Evolutionary conservation across 1,140 invertebrate species (phyloP).

Genomic region (Eriosoma lanigerum): DNA sequence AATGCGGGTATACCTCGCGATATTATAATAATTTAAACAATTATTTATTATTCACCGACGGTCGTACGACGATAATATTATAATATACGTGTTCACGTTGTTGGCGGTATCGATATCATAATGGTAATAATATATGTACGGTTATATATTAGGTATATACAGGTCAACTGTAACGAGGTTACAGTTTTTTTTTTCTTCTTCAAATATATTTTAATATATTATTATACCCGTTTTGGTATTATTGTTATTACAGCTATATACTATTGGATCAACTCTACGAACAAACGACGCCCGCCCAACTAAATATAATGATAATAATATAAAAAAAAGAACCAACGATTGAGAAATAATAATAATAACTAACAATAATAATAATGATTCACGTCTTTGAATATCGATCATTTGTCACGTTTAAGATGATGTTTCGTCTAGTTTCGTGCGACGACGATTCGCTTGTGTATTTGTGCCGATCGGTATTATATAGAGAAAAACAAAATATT

Average conservation of each 20-base stretch:
- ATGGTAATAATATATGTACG: not conserved
- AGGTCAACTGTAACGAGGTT: conserved; percentile 35
- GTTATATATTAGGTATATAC: too few species aligned
- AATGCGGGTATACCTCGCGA: not conserved
- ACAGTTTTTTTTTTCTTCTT: not conserved
- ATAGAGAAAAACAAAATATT: not conserved
- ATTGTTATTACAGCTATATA: not conserved
- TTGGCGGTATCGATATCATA: not conserved
- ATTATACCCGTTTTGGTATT: not conserved
- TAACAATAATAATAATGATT: not conserved
- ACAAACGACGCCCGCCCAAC: not conserved
- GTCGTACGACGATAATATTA: too few species aligned
- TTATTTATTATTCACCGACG: too few species aligned
- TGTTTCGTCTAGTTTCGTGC: not conserved
- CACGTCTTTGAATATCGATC: not conserved
- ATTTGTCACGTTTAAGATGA: not conserved
- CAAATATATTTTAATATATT: not conserved
- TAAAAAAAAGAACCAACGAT: not conserved
- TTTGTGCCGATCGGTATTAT: not conserved
- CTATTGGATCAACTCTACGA: not conserved
- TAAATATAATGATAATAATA: not conserved
- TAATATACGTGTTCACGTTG: not conserved
- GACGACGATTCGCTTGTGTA: not conserved
- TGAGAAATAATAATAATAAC: not conserved
- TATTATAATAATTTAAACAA: too few species aligned